Conservation (phyloP, 2,113 vertebrate genomes). For the Caloenas nicobarica region DNA sequence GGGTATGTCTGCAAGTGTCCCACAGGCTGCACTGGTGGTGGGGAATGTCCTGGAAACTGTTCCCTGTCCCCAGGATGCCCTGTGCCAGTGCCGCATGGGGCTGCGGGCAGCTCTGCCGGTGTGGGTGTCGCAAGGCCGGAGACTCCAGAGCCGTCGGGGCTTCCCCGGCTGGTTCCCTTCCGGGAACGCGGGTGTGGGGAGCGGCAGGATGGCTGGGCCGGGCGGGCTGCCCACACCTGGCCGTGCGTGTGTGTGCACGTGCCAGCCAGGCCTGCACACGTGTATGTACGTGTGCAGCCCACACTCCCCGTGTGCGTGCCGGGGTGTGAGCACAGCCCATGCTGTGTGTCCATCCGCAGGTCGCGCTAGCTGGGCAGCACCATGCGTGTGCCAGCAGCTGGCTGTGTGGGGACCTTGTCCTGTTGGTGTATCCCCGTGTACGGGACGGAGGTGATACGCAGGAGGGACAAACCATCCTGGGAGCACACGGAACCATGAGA, state of each 20-base stretch:
- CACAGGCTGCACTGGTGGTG: accelerated
- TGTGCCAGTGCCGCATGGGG: accelerated
- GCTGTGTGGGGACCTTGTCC: background rate
- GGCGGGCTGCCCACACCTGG: background rate
- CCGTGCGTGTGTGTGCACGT: background rate
- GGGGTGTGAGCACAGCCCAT: accelerated
- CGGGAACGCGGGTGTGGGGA: background rate
- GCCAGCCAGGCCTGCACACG: background rate
- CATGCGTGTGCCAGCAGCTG: accelerated
- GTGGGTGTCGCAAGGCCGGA: accelerated
- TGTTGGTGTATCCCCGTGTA: accelerated
- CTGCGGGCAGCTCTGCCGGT: background rate
- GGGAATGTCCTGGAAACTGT: background rate
- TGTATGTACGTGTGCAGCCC: background rate
- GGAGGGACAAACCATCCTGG: background rate
- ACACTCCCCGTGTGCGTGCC: accelerated
- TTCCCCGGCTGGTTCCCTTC: background rate
- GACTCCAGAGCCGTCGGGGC: background rate
- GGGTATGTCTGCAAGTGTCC: background rate
- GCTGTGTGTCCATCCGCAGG: accelerated
- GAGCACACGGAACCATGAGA: accelerated
- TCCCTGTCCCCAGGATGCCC: background rate
- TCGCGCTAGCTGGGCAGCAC: background rate
- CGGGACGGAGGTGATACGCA: accelerated
- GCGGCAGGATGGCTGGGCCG: background rate